Evolutionary conservation across 2,113 vertebrate genomes (phyloP).

Genomic region (Propithecus coquereli): DNA sequence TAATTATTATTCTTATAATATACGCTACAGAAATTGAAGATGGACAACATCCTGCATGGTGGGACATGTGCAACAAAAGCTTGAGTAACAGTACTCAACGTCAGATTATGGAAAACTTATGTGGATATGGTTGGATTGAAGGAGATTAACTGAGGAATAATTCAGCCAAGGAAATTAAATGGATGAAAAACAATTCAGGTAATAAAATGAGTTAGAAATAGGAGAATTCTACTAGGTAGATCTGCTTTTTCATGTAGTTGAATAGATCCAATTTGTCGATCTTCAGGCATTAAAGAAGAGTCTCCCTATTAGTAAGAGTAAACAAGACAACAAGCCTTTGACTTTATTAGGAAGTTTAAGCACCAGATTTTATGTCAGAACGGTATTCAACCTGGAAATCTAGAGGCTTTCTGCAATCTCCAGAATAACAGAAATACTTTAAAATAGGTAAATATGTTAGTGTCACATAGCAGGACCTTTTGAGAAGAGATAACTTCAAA

Average conservation of each 20-base stretch:
- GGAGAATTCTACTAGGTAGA: neutral
- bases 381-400: neutral
- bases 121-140: neutral
- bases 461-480: neutral
- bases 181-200: neutral
- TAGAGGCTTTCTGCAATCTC: neutral
- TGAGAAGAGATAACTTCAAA: neutral
- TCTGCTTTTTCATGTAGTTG: neutral
- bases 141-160: neutral
- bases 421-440: neutral
- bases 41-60: neutral
- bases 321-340: neutral
- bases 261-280: neutral
- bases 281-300: neutral
- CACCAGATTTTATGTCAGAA: neutral
- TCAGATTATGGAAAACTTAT: neutral
- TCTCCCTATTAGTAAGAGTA: neutral
- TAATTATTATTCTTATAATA: neutral
- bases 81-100: neutral
- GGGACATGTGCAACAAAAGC: neutral
- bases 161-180: neutral
- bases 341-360: neutral
- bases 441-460: neutral
- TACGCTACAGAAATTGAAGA: neutral
- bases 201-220: neutral